A percentile compares a stretch with the other conserved stretches of the same genome.
phyloP scores from a whole-genome alignment of 2,113 vertebrate species.

The Tyrannus savana region DNA sequence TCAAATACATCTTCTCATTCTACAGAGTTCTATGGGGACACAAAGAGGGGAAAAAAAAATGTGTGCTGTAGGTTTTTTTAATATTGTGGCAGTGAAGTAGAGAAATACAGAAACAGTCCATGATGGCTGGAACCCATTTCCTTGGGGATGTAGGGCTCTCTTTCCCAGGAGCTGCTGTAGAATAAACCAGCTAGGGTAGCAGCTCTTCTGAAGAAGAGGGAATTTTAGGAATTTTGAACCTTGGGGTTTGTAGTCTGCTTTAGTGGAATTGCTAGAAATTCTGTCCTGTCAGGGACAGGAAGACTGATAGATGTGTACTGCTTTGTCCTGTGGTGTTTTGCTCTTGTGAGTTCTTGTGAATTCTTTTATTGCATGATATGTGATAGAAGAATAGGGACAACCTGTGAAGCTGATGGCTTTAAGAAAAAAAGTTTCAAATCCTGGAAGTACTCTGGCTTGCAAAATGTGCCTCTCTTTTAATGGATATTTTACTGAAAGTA shows the following conservation, averaged over 20 bases:
- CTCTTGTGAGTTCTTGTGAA: background rate
- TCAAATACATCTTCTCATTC: background rate
- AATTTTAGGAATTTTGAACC: background rate
- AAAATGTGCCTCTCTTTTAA: constrained; percentile 54
- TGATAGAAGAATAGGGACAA: background rate
- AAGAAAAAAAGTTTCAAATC: background rate
- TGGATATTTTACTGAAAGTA: constrained; percentile 57
- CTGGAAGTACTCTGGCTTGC: constrained; percentile 36
- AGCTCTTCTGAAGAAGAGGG: background rate
- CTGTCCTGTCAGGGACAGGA: background rate
- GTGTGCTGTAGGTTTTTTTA: background rate
- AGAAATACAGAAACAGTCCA: background rate
- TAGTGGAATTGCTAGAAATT: background rate
- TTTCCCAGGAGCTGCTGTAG: background rate
- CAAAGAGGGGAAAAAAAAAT: background rate
- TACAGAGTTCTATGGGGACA: background rate
- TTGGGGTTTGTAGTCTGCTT: background rate
- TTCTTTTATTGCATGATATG: background rate
- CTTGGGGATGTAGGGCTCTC: background rate
- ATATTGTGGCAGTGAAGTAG: background rate
- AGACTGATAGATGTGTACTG: background rate
- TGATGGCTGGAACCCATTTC: background rate
- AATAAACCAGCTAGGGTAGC: background rate
- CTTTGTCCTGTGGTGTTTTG: background rate
- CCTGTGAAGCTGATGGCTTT: background rate